Conservation (phyloP, 2,888 invertebrate genomes). For the Ochropleura leucogaster region DNA sequence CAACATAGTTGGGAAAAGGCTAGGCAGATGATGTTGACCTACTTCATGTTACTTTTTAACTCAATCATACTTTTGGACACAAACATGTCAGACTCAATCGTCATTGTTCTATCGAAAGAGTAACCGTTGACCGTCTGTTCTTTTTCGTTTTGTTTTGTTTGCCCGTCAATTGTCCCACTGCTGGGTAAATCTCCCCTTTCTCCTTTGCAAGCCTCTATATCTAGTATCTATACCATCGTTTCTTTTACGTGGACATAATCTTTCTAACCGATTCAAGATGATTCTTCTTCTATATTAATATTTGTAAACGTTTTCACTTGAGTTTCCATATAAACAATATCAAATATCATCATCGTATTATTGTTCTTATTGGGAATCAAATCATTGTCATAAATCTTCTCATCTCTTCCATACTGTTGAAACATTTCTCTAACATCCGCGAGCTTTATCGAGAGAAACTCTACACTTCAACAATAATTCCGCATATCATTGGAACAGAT, state of each 20-base stretch:
- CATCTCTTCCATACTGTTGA: background rate
- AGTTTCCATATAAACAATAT: background rate
- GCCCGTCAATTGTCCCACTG: background rate
- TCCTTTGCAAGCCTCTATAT: background rate
- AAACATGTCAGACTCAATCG: background rate
- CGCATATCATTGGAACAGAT: conserved; percentile 50
- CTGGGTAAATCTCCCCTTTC: background rate
- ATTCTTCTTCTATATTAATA: background rate
- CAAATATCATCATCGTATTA: background rate
- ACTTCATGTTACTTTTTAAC: no score
- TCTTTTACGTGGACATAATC: background rate
- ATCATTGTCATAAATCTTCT: background rate
- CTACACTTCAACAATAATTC: conserved; percentile 30
- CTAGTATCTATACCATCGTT: background rate
- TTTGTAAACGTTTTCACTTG: background rate
- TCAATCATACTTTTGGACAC: background rate
- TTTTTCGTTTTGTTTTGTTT: background rate
- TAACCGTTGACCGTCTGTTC: background rate
- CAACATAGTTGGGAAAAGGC: no score
- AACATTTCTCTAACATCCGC: conserved; percentile 23
- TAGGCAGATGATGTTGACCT: no score
- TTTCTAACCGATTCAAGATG: background rate
- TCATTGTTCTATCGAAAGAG: background rate
- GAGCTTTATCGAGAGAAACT: conserved; percentile 50
- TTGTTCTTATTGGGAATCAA: background rate